Evolutionary conservation across 2,113 vertebrate genomes (phyloP).

Genomic region (Ctenomys sociabilis): DNA sequence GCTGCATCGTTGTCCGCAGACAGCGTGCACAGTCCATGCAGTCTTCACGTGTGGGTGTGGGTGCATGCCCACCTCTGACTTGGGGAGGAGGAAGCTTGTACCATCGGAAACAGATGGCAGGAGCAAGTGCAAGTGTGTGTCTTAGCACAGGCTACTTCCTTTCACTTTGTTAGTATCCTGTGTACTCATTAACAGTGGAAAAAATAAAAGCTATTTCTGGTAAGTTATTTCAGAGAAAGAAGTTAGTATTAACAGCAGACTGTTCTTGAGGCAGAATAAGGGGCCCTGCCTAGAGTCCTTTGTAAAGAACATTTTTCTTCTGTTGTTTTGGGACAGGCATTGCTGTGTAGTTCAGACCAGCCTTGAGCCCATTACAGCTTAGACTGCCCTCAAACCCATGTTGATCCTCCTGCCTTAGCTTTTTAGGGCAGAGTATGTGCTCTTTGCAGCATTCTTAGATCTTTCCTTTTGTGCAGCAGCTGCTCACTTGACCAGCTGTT

Average conservation of each 20-base stretch:
- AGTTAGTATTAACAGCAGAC: neutral
- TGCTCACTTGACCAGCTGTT: neutral
- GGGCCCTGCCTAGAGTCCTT: neutral
- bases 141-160: neutral
- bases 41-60: neutral
- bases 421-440: neutral
- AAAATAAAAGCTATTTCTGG: neutral
- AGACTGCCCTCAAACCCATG: neutral
- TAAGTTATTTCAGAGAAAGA: slow-evolving; percentile 1
- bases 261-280: neutral
- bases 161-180: neutral
- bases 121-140: neutral
- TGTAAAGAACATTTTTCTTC: neutral
- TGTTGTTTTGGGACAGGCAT: neutral
- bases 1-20: neutral
- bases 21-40: neutral
- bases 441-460: neutral
- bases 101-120: neutral
- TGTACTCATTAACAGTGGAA: neutral
- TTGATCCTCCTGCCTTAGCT: neutral
- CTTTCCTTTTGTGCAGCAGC: neutral
- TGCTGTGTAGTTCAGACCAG: neutral
- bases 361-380: neutral
- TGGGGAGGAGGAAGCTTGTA: neutral
- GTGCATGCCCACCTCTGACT: neutral